Base-by-base conservation (phyloP, 1,140 invertebrate species). In the Ladona fulva region DNA sequence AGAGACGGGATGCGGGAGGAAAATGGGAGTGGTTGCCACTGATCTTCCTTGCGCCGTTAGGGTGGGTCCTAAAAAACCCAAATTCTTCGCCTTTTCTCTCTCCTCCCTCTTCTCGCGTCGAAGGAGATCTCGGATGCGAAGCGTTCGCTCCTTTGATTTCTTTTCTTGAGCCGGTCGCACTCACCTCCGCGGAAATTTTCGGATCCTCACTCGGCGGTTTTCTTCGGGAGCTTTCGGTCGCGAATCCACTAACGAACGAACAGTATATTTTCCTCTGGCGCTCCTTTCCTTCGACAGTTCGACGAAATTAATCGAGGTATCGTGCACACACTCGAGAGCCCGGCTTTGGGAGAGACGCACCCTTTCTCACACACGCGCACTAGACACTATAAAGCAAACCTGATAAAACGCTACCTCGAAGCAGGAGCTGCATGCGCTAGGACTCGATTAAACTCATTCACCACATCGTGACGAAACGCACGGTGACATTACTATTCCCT, bases 11-110 rank as follows among this genome's bases (percentile, higher is more conserved):
- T 66, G 52, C 52, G 52, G 52, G 52, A 66, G 52, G 52, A 66
- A 66, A 66, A 66, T 66, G 52, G 52, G 52, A 66, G 52, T 66
- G 52, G 52, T 66, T 66, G 52, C 52, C 52, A 66, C 52, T 66
- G 52, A 66, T 66, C 52, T 66, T 66, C 52, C 52, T 66, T 3
- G 52, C 52, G 52, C n/a, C 52, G 52, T 66, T 22, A 66, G 52
- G 52, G 52, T 66, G 52, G 52, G 52, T 66, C 52, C 52, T 19
- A 37, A 37, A 37, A 37, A 37, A 37, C 29, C 29, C 16, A 12
- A 66, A 66, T 16, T 66, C 52, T 16, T 66, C 29, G 29, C 52
- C 52, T 66, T 66, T 22, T 66, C 52, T 66, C 44, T 52, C 52
- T 66, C n/a, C 52, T 66, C n/a, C 52, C 52, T 37, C 29, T 37